Conservation (phyloP, 2,888 invertebrate genomes). For the Ectobius pallidus region DNA sequence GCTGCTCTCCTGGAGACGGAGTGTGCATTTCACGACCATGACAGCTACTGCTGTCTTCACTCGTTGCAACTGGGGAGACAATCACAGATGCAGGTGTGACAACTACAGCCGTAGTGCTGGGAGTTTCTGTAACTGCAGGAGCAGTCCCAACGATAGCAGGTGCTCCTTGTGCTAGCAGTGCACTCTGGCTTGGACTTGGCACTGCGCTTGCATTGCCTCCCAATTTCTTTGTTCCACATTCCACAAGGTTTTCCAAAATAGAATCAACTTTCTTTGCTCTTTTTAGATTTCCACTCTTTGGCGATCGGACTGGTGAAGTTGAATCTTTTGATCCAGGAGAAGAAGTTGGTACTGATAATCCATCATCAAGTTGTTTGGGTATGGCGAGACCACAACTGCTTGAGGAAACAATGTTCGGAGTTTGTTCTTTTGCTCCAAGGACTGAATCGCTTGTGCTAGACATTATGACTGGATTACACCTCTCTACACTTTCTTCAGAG, state of each 20-base stretch:
- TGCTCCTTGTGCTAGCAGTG: too few relatives aligned
- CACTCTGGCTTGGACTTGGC: too few relatives aligned
- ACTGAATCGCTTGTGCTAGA: slow-evolving; percentile 9
- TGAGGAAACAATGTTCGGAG: not conserved
- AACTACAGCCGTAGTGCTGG: slow-evolving; percentile 14
- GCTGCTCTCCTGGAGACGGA: slow-evolving; percentile 33
- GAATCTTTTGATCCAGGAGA: slow-evolving; percentile 26
- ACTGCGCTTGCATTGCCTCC: too few relatives aligned
- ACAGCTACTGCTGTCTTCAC: slow-evolving; percentile 56
- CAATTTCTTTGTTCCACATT: slow-evolving; percentile 41
- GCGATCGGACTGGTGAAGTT: slow-evolving; percentile 37
- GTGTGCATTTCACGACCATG: slow-evolving; percentile 45
- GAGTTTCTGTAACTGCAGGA: not conserved
- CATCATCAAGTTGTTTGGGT: slow-evolving; percentile 18
- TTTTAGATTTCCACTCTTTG: slow-evolving; percentile 40
- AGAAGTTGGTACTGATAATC: slow-evolving; percentile 25
- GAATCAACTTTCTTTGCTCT: slow-evolving; percentile 52
- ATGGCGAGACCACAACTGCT: not conserved
- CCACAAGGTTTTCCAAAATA: slow-evolving; percentile 54
- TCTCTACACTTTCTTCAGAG: slow-evolving; percentile 6
- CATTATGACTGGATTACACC: slow-evolving; percentile 10
- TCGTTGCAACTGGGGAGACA: slow-evolving; percentile 33
- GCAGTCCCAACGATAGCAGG: not conserved
- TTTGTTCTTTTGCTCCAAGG: not conserved
- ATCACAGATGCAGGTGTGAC: slow-evolving; percentile 38